Percentiles rank a stretch among this genome's conserved stretches.
Conservation (phyloP, 2,888 invertebrate species). For the Chromoteleia sp. region DNA sequence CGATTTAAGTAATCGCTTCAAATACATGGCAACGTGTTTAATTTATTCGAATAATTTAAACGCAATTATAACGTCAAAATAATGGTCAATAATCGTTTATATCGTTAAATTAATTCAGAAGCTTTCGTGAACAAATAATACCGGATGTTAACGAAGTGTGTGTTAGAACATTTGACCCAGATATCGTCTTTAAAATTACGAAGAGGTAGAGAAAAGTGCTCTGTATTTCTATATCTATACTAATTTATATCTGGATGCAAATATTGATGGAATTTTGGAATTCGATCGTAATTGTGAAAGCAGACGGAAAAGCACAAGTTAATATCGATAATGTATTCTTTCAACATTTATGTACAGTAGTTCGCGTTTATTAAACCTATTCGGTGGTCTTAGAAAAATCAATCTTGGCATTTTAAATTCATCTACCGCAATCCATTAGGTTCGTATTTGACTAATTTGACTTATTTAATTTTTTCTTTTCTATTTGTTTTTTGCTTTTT, state of each 20-base stretch:
- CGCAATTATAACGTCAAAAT: too few relatives aligned
- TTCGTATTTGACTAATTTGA: conserved; percentile 32
- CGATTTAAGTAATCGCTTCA: too few relatives aligned
- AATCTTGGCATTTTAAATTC: conserved; percentile 66
- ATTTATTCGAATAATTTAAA: too few relatives aligned
- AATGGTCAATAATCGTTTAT: neutral
- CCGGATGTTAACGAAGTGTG: too few relatives aligned
- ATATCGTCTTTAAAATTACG: conserved; percentile 57
- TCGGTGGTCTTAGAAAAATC: conserved; percentile 67
- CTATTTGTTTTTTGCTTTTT: conserved; percentile 1
- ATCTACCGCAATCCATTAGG: conserved; percentile 46
- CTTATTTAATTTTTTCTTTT: conserved; percentile 15
- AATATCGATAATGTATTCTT: conserved; percentile 40
- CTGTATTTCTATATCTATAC: conserved; percentile 48
- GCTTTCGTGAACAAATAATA: too few relatives aligned
- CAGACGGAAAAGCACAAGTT: conserved; percentile 53
- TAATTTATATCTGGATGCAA: conserved; percentile 57
- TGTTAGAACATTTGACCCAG: conserved; percentile 49
- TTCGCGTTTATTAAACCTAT: conserved; percentile 58
- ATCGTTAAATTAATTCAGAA: neutral
- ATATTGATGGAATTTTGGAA: conserved; percentile 50
- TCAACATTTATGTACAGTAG: conserved; percentile 65
- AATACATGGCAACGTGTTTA: too few relatives aligned
- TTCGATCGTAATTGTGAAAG: conserved; percentile 51
- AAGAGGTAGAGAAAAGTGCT: conserved; percentile 66